phyloP scores from a whole-genome alignment of 92 coral and sea anemone genomes.

The Galaxea fascicularis region DNA sequence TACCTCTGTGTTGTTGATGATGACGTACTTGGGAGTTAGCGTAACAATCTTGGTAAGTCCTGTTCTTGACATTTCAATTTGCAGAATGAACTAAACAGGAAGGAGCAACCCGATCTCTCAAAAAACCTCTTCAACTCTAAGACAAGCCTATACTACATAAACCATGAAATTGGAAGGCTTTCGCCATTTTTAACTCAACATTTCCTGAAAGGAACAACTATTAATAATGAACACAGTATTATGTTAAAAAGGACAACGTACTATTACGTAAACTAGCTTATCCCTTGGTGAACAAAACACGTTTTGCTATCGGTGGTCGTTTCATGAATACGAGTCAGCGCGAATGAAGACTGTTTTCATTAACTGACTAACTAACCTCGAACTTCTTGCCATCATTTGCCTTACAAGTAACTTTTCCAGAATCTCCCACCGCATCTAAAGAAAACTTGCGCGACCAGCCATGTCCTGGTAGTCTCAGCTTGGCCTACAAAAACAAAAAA shows the following conservation, averaged over 20 bases:
- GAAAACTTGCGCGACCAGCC: slow-evolving; percentile 91
- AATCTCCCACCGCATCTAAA: slow-evolving; percentile 94
- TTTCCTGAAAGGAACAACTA: no score
- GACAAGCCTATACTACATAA: no score
- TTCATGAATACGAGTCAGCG: not conserved
- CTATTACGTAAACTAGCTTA: no score
- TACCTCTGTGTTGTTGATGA: slow-evolving; percentile 95
- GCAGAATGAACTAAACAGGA: slow-evolving; percentile 74
- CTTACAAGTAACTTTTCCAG: slow-evolving; percentile 82
- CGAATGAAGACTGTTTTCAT: not conserved
- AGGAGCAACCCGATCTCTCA: not conserved
- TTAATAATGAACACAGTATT: no score
- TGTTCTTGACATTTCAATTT: slow-evolving; percentile 91
- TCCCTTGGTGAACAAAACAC: no score
- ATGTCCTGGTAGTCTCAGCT: slow-evolving; percentile 75
- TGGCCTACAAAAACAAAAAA: slow-evolving; percentile 63
- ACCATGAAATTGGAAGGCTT: no score
- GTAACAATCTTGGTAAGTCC: slow-evolving; percentile 93
- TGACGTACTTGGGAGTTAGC: slow-evolving; percentile 91
- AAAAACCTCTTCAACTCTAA: not conserved
- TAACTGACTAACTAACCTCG: slow-evolving; percentile 78
- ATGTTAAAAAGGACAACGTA: no score
- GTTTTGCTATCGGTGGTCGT: no score
- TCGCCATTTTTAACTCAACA: no score
- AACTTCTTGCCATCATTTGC: slow-evolving; percentile 71